A percentile compares a stretch with the other conserved stretches of the same genome.
Conservation (phyloP, 92 coral and sea anemone species). For the Paragorgia papillata region DNA sequence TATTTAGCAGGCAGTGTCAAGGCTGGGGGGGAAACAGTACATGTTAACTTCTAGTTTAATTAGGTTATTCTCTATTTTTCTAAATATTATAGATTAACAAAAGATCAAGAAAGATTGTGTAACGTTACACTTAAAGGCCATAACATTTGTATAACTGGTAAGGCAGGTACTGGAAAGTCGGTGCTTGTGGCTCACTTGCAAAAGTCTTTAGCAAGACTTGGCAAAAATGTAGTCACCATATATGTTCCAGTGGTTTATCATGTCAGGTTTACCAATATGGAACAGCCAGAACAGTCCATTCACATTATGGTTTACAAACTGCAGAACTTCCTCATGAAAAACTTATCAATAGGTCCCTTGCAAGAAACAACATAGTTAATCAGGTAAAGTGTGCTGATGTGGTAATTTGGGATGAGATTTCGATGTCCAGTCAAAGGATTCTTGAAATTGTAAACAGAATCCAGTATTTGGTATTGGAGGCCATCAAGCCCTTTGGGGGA, state of each 20-base stretch:
- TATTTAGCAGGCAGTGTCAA: too few relatives aligned
- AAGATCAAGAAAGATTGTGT: constrained; percentile 9
- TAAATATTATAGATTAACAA: constrained; percentile 5
- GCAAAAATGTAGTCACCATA: constrained; percentile 22
- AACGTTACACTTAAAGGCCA: constrained; percentile 51
- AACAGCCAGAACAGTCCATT: constrained; percentile 39
- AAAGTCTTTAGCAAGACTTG: neutral
- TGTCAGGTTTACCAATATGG: constrained; percentile 17
- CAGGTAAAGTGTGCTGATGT: constrained; percentile 24
- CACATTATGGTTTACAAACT: constrained; percentile 35
- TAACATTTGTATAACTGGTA: constrained; percentile 46
- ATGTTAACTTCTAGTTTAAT: too few relatives aligned
- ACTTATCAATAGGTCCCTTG: constrained; percentile 26
- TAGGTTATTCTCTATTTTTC: too few relatives aligned
- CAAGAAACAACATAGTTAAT: constrained; percentile 2
- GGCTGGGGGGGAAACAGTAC: too few relatives aligned
- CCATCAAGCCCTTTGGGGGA: constrained; percentile 45
- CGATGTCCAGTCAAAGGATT: constrained; percentile 61
- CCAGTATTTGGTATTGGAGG: constrained; percentile 29
- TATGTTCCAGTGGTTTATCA: constrained; percentile 42
- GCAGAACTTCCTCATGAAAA: constrained; percentile 53
- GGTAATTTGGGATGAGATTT: constrained; percentile 57
- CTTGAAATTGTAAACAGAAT: constrained; percentile 52
- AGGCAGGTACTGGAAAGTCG: constrained; percentile 61
- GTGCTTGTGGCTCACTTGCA: constrained; percentile 35